Evolutionary conservation across 1,140 invertebrate species (phyloP).

Genomic region (Orchestia grillus): DNA sequence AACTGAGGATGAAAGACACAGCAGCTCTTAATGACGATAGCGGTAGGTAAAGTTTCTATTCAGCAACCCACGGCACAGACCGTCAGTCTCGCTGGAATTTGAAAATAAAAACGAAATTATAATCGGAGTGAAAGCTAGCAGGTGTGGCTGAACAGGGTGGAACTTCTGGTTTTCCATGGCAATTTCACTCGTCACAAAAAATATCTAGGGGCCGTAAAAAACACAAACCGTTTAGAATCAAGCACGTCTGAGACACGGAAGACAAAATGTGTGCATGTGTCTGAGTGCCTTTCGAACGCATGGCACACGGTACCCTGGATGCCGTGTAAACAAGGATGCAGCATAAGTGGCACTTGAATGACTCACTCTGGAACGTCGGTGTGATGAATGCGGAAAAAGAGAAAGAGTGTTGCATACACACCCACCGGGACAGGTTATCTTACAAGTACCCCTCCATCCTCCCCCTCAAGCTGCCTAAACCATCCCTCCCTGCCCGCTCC

Average conservation of each 20-base stretch:
- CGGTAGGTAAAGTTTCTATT: background rate
- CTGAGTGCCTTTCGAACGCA: background rate
- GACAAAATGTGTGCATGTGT: background rate
- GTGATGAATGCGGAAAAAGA: background rate
- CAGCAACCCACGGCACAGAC: background rate
- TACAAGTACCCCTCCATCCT: background rate
- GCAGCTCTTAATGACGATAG: background rate
- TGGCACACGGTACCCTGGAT: background rate
- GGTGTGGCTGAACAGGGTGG: background rate
- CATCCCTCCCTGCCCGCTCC: conserved; percentile 7
- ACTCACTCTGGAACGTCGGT: background rate
- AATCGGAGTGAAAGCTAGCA: background rate
- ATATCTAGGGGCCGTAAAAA: background rate
- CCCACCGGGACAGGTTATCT: conserved; percentile 1
- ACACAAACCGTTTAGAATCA: background rate
- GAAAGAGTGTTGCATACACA: background rate
- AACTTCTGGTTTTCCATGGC: background rate
- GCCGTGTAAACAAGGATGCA: background rate
- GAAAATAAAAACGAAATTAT: background rate
- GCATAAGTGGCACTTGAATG: background rate
- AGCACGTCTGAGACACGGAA: background rate
- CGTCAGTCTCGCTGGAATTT: background rate
- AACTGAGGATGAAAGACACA: background rate
- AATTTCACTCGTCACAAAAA: no score
- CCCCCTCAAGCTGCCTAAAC: background rate